A percentile compares a stretch with the other conserved stretches of the same genome.
Evolutionary conservation across 2,888 invertebrate genomes (phyloP).

Genomic region (Aproaerema taeniolella): DNA sequence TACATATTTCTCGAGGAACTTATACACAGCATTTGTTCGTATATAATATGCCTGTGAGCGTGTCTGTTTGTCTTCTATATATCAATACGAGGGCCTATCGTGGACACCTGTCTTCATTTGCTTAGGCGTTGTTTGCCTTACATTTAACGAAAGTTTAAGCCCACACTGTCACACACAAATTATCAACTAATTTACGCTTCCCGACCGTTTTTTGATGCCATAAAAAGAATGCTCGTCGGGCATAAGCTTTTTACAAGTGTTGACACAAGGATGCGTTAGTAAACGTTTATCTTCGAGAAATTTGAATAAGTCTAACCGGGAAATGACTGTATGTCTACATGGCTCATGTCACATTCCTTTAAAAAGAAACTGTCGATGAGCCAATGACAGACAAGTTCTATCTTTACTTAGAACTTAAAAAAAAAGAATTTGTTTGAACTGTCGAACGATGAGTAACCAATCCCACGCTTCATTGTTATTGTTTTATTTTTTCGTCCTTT

Average conservation of each 20-base stretch:
- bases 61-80: slow-evolving; percentile 50
- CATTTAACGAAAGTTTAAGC: slow-evolving; percentile 71
- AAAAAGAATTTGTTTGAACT: slow-evolving; percentile 7
- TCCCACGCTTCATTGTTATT: background rate
- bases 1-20: slow-evolving; percentile 55
- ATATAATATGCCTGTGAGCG: slow-evolving; percentile 34
- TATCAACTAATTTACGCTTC: slow-evolving; percentile 72
- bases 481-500: too few species aligned
- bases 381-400: slow-evolving; percentile 16
- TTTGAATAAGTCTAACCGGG: slow-evolving; percentile 28
- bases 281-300: slow-evolving; percentile 26
- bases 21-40: slow-evolving; percentile 35
- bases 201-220: slow-evolving; percentile 53
- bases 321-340: slow-evolving; percentile 26
- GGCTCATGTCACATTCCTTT: slow-evolving; percentile 13
- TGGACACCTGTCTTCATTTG: slow-evolving; percentile 73
- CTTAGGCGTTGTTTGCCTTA: slow-evolving; percentile 68
- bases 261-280: slow-evolving; percentile 29
- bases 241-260: slow-evolving; percentile 58
- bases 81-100: slow-evolving; percentile 58
- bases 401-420: slow-evolving; percentile 8
- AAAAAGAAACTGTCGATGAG: slow-evolving; percentile 22
- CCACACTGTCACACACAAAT: slow-evolving; percentile 66
- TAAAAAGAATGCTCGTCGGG: slow-evolving; percentile 43
- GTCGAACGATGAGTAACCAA: slow-evolving; percentile 4